These are phyloP conservation scores for Drosophila nasuta DNA, from an alignment of 1,140 invertebrate species.

Conservation along the genomic window DNA sequence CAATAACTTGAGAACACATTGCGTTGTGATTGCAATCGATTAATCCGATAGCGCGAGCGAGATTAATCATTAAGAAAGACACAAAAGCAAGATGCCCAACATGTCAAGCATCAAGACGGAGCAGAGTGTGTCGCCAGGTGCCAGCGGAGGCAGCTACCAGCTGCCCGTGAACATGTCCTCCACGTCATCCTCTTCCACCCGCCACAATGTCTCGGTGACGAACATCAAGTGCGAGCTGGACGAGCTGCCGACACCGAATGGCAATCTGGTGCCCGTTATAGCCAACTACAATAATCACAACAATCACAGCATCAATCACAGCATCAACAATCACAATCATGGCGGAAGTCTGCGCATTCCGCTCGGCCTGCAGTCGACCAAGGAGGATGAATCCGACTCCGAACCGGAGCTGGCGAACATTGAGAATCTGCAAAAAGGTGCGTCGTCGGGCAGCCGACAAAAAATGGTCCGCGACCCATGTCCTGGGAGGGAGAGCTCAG, in stretches of 20 bases:
- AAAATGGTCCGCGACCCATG: slow-evolving; percentile 89
- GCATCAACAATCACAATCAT: slow-evolving; percentile 18
- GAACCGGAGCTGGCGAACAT: slow-evolving; percentile 81
- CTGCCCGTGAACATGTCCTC: slow-evolving; percentile 24
- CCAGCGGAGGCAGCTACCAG: slow-evolving; percentile 9
- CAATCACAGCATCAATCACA: background rate
- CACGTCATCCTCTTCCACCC: slow-evolving; percentile 8
- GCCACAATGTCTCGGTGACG: slow-evolving; percentile 84
- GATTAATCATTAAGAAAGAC: background rate
- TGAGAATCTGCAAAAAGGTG: slow-evolving; percentile 75
- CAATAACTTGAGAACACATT: slow-evolving; percentile 13
- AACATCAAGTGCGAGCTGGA: slow-evolving; percentile 84
- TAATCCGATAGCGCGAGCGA: background rate
- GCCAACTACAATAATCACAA: slow-evolving; percentile 64
- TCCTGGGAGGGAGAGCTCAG: slow-evolving; percentile 96
- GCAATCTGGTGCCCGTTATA: slow-evolving; percentile 78
- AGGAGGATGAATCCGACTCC: slow-evolving; percentile 76
- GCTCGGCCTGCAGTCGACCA: slow-evolving; percentile 23
- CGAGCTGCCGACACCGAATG: slow-evolving; percentile 69
- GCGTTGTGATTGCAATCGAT: slow-evolving; percentile 21
- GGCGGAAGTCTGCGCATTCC: slow-evolving; percentile 71
- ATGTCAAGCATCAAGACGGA: slow-evolving; percentile 82
- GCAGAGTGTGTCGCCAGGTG: slow-evolving; percentile 54
- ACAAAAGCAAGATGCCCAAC: slow-evolving; percentile 49
- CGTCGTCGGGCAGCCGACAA: slow-evolving; percentile 66